Evolutionary conservation across 37 sponge, comb jelly and placozoan species (phyloP), one percentile per base, ranked within the genome.

Genomic region (Chondrilla cf. caribensis): DNA sequence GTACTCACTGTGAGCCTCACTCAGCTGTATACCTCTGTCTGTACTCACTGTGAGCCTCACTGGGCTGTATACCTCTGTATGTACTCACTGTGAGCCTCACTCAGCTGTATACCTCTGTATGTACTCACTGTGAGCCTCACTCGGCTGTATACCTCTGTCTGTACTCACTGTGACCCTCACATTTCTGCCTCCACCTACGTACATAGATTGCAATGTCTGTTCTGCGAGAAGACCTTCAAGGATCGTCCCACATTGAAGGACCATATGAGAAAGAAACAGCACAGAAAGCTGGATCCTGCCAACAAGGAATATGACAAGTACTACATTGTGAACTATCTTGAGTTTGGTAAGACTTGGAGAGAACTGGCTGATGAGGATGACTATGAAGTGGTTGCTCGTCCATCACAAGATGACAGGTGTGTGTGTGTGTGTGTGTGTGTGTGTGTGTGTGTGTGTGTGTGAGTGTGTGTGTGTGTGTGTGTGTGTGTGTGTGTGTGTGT

Each of bases 211-310:
- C 86, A 87, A 75, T 97, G 97, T 70, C 72, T 97, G 54, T 97
- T 91, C 77, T 97, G 97, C 60, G 95, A 97, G 51, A 73, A 83
- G 41, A 65, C 57, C 24, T 97, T 94, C 80, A 64, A 83, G 43
- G 95, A 97, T 81, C 71, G 72, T 25, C 43, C 80, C 8, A 97
- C 95, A 0, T 89, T 97, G 32, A 89, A 87, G 70, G 97, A 97
- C 14, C 97, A 97, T 88, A 94, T 97, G 97, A 89, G 97, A 60
- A 97, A 97, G 88, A 97, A 97, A 47, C 82, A 87, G 24, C 97
- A 97, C 82, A 87, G 87, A 37, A 97, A 89, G 70, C 58, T 97
- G 29, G 93, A 94, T 60, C 88, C 95, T 0, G 38, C 73, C 26
- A 94, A 97, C 62, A 89, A 79, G 26, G 82, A 32, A 58, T 91